Evolutionary conservation across 2,797 vertebrate genomes (phyloP).

Genomic region (Muscicapa striata): DNA sequence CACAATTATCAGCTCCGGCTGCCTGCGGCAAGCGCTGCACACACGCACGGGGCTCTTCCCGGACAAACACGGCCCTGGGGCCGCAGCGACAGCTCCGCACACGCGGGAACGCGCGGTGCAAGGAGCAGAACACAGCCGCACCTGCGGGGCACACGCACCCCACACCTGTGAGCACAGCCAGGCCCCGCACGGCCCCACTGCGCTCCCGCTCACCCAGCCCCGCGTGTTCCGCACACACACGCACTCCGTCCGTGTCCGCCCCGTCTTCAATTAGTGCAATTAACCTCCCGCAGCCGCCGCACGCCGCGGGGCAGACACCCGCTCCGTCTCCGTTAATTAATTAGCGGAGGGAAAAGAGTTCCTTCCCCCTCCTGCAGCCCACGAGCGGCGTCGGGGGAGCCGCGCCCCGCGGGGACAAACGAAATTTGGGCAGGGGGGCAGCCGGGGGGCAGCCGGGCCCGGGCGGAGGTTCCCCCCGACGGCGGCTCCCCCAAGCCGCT

Average conservation of each 20-base stretch:
- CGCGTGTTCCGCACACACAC: fast-evolving
- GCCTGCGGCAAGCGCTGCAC: not conserved
- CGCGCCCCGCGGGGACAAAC: not conserved
- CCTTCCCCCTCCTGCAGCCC: not conserved
- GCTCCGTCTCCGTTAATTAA: not conserved
- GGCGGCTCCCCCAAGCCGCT: not conserved
- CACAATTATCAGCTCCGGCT: slow-evolving; percentile 65
- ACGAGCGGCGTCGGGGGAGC: not conserved
- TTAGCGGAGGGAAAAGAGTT: not conserved
- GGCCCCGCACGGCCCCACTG: no score
- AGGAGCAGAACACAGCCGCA: fast-evolving
- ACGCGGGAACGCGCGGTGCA: fast-evolving
- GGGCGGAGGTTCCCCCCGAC: fast-evolving
- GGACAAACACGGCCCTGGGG: fast-evolving
- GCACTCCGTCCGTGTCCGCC: fast-evolving
- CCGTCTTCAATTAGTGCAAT: not conserved
- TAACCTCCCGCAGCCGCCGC: not conserved
- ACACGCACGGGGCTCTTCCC: not conserved
- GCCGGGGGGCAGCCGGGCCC: not conserved
- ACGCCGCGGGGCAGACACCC: not conserved
- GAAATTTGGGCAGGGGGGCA: not conserved
- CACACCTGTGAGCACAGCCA: fast-evolving
- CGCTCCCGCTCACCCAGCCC: no score
- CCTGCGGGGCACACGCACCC: fast-evolving
- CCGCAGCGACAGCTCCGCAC: fast-evolving